Evolutionary conservation across 30 jellyfish, hydroid and myxozoan species (phyloP).

Genomic region (Aurelia aurita complex sp. Pacific): DNA sequence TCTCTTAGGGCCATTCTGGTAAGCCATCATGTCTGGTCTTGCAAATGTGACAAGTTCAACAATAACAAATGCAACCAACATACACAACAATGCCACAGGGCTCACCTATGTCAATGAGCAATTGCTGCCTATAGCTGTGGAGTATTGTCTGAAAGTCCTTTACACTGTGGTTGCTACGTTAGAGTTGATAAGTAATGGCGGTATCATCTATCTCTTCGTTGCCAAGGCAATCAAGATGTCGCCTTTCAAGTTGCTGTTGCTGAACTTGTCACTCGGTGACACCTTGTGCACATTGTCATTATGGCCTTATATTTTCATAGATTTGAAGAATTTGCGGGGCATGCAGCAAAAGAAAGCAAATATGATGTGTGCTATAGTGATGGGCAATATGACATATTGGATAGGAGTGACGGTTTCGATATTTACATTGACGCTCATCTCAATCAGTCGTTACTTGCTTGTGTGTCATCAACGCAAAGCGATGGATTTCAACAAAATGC

Average conservation of each 20-base stretch:
- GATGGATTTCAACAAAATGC: background rate
- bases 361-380: background rate
- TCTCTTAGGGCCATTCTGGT: too few relatives aligned
- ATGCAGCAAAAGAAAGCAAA: background rate
- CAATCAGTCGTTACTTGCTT: conserved; percentile 2
- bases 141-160: background rate
- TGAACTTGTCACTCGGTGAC: background rate
- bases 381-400: conserved; percentile 3
- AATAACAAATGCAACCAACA: background rate
- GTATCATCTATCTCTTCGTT: background rate
- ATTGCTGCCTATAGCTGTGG: background rate
- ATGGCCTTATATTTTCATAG: conserved; percentile 2
- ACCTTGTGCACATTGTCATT: background rate
- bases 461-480: background rate
- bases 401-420: background rate
- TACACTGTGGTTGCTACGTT: background rate
- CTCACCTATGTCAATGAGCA: background rate
- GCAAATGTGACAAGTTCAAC: background rate
- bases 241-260: background rate
- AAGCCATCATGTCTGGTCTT: too few relatives aligned
- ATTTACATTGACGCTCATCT: background rate
- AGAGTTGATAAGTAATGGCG: background rate
- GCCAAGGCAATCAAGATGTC: background rate
- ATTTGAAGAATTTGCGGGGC: background rate
- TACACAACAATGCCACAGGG: background rate